Base-by-base conservation (phyloP, 2,888 invertebrate genomes). In the Mythimna vitellina region DNA sequence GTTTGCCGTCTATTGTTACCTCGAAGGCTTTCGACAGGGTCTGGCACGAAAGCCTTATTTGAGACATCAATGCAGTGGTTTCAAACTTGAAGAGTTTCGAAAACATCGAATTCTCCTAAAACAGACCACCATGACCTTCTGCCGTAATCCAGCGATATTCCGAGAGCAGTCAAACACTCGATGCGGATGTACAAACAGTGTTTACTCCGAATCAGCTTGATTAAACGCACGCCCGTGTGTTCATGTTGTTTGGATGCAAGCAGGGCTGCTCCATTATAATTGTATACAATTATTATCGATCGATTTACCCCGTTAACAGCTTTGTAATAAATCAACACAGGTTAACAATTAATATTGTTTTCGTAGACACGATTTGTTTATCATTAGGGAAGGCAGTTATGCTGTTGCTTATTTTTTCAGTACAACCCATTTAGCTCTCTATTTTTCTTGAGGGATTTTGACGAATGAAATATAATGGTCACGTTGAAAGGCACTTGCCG, bases 201-300 rank as follows among this genome's bases (percentile, higher is more conserved):
- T 80, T 80, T 83, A 81, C 64, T 69, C 60, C 22, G 57, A 74
- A 83, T 81, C 73, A 62, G 70, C 58, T 65, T 85, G 84, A 85
- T 85, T 81, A 71, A 83, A 79, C 72, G 73, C 73, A 67, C 61
- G 63, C 61, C 63, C 42, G 60, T 58, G 58, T 38, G 14, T 38
- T 38, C 54, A 25, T 64, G 81, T 66, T 76, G 63, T 64, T 57
- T 58, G 58, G 56, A 73, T 70, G 58, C 68, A 65, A 64, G 77
- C 66, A 73, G 74, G 65, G 72, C 57, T 82, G 53, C 54, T 73
- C 62, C 61, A 9, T 38, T 65, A 56, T 82, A 61, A 72, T 65
- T 25, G 65, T 73, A 73, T 82, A 65, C 58, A 22, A 73, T 82
- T 61, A 60, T 51, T 69, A 60, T 60, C 29, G 70, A 62, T 65